Evolutionary conservation across 2,888 invertebrate genomes (phyloP).

Genomic region (Heteromyza rotundicornis): DNA sequence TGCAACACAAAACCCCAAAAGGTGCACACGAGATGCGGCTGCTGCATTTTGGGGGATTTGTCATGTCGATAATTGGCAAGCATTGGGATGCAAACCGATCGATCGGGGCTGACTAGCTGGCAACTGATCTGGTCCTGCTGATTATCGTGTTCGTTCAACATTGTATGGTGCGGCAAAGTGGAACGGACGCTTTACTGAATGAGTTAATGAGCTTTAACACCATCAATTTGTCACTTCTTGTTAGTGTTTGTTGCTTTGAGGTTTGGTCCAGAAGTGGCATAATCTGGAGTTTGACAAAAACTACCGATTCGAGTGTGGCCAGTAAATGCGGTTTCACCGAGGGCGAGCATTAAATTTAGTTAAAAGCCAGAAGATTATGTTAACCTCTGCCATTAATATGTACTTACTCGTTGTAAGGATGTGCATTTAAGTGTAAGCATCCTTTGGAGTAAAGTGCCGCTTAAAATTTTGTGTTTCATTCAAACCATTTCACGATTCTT

Average conservation of each 20-base stretch:
- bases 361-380: too few relatives aligned
- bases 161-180: not conserved
- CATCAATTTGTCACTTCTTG: conserved; percentile 59
- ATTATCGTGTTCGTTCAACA: not conserved
- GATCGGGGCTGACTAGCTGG: not conserved
- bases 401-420: too few relatives aligned
- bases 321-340: too few relatives aligned
- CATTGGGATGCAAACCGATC: not conserved
- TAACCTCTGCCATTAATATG: too few relatives aligned
- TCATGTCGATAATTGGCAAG: conserved; percentile 54
- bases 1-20: conserved; percentile 23
- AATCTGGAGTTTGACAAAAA: too few relatives aligned
- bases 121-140: not conserved
- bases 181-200: conserved; percentile 22
- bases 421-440: too few relatives aligned
- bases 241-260: conserved; percentile 39
- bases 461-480: not conserved
- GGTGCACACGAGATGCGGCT: not conserved
- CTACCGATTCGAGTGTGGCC: too few relatives aligned
- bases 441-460: not conserved
- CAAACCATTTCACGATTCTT: not conserved
- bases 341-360: too few relatives aligned
- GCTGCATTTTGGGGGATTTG: conserved; percentile 31
- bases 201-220: conserved; percentile 58
- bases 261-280: too few relatives aligned